Base-by-base conservation (phyloP, 2,113 vertebrate species). In the Pygoscelis antarcticus region DNA sequence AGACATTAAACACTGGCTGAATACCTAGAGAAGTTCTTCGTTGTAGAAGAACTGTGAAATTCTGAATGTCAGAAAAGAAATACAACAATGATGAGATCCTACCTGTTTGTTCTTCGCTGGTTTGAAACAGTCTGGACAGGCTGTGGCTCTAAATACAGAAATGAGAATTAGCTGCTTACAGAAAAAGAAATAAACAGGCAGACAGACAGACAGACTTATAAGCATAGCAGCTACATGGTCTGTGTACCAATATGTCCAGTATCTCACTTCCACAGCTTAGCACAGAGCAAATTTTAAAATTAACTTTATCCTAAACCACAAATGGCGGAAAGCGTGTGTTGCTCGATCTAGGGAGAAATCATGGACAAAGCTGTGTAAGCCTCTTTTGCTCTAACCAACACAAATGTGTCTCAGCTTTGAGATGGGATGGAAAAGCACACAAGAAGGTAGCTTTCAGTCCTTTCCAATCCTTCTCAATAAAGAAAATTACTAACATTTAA, bases 71-170 rank as follows among this genome's bases (percentile, higher is more conserved):
- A 58, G 82, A 89, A 60, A 90, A 75, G 79, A 94, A 95, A 60
- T 76, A 27, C 14, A 44, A 47, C 15, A 46, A 6, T 21, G 47
- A 42, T 29, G 70, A 92, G 86, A 46, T 61, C 97, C 98, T 98
- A 99, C 99, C 98, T 98, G 99, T 97, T 99, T 99, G 97, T 99
- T 99, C 97, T 99, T 99, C 1, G 98, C 98, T 95, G 99, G 98
- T 95, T 98, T 99, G 98, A 99, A 99, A 97, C 99, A 99, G 97
- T 99, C 99, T 6, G 98, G 98, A 91, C 99, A 99, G 13, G 96
- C 82, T 11, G 93, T 80, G 21, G 98, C 99, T 90, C 99, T 99
- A 97, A 51, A 97, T 38, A 95, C 44, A 98, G 95, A 97, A 96
- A 97, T 16, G 7, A 77, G 83, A 94, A 96, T 97, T 62, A 96